These are phyloP conservation scores for Glaucidium brasilianum DNA, from an alignment of 2,113 vertebrate genomes.

Conservation along the genomic window DNA sequence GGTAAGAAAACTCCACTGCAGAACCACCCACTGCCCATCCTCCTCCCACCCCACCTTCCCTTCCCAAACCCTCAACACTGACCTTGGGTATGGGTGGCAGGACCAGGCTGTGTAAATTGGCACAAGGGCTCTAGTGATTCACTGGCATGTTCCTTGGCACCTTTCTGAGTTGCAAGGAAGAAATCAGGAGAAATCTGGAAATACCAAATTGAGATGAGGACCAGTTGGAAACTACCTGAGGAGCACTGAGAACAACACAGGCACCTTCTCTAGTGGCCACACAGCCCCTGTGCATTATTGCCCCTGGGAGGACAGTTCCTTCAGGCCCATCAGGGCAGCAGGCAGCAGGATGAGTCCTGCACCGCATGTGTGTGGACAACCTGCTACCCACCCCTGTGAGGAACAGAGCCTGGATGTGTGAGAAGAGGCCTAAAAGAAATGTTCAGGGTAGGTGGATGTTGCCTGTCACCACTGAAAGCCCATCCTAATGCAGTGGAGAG, in stretches of 20 bases:
- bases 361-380: fast-evolving
- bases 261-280: neutral
- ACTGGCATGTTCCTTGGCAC: neutral
- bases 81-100: neutral
- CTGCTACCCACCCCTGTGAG: neutral
- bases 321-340: neutral
- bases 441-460: neutral
- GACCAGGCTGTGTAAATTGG: neutral
- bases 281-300: neutral
- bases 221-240: neutral
- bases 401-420: neutral
- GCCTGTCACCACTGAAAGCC: neutral
- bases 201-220: neutral
- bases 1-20: neutral
- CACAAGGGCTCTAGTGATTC: neutral
- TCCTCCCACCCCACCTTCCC: neutral
- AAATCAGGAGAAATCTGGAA: neutral
- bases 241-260: neutral
- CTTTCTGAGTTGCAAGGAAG: neutral
- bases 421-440: neutral
- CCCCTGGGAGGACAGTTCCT: neutral
- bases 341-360: neutral
- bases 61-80: neutral
- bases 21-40: neutral
- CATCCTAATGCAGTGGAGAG: neutral